phyloP scores from a whole-genome alignment of 2,797 vertebrate genomes.

The Luscinia megarhynchos region DNA sequence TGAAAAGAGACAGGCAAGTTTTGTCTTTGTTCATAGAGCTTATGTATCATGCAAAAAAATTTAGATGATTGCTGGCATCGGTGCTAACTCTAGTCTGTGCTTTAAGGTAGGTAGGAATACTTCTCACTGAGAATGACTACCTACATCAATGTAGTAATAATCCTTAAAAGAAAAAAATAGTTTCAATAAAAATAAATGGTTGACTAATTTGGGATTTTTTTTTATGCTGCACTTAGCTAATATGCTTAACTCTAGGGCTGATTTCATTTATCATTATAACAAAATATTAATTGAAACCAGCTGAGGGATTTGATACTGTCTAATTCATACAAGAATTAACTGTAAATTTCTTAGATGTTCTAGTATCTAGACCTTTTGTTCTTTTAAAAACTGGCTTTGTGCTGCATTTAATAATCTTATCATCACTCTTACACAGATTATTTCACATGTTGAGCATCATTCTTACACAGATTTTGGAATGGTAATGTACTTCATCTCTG shows the following conservation, averaged over 20 bases:
- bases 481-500: background rate
- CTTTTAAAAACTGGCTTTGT: background rate
- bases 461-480: background rate
- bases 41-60: background rate
- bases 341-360: background rate
- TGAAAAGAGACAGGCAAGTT: background rate
- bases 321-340: background rate
- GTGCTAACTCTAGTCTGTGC: background rate
- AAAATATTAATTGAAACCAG: background rate
- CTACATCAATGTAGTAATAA: background rate
- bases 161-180: background rate
- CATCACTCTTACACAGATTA: background rate
- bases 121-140: background rate
- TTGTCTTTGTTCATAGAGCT: background rate
- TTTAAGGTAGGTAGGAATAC: background rate
- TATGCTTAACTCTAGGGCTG: background rate
- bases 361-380: background rate
- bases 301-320: background rate
- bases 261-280: background rate
- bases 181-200: background rate
- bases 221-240: background rate
- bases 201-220: background rate
- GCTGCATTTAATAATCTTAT: background rate
- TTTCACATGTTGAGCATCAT: background rate
- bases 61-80: background rate